phyloP scores from a whole-genome alignment of 2,888 invertebrate genomes.

The Drosophila eohydei region DNA sequence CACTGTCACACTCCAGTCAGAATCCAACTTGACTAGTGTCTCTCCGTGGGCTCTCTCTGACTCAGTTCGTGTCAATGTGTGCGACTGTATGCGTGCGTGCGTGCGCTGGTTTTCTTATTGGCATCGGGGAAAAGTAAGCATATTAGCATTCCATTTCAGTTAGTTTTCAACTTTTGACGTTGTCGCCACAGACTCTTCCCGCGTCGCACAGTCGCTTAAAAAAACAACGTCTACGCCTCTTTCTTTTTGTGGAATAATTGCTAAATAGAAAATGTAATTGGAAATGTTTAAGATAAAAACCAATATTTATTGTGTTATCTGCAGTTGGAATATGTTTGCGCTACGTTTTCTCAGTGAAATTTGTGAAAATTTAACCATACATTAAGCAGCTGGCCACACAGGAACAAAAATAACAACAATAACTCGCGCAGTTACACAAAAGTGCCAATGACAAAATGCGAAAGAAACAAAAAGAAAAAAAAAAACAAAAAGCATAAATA shows the following conservation, averaged over 20 bases:
- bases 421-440: constrained; percentile 38
- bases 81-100: constrained; percentile 48
- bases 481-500: constrained; percentile 56
- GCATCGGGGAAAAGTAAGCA: constrained; percentile 73
- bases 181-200: constrained; percentile 44
- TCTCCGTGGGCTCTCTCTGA: constrained; percentile 31
- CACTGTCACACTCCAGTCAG: constrained; percentile 66
- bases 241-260: constrained; percentile 26
- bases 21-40: constrained; percentile 47
- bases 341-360: constrained; percentile 24
- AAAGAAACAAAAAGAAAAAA: constrained; percentile 13
- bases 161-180: constrained; percentile 77
- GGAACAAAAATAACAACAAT: constrained; percentile 33
- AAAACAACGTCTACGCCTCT: constrained; percentile 39
- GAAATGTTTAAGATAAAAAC: constrained; percentile 19
- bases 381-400: constrained; percentile 53
- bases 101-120: constrained; percentile 78
- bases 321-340: constrained; percentile 3
- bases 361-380: constrained; percentile 30
- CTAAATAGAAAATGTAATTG: constrained; percentile 46
- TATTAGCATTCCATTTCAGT: constrained; percentile 77
- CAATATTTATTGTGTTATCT: constrained; percentile 46
- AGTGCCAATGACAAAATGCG: constrained; percentile 54
- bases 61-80: constrained; percentile 12
- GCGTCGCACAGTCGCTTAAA: constrained; percentile 23